Percentiles rank a stretch among this genome's conserved stretches.
Evolutionary conservation across 2,888 invertebrate genomes (phyloP).

Genomic region (Brachypalpus laphriformis): DNA sequence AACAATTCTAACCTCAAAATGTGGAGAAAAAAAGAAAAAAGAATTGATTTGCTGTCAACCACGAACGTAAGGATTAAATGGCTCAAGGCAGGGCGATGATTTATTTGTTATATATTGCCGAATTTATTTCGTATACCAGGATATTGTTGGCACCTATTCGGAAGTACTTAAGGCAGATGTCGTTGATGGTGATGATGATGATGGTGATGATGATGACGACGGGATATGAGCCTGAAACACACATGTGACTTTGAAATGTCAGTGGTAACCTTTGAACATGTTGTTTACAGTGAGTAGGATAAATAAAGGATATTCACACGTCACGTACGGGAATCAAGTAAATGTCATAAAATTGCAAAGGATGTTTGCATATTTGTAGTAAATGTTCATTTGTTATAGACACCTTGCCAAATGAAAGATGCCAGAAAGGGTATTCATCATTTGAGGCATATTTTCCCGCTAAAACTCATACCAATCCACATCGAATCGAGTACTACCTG

Average conservation of each 20-base stretch:
- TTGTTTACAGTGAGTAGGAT: neutral
- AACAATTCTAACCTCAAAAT: conserved; percentile 1
- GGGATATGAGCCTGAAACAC: neutral
- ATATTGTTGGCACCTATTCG: conserved; percentile 15
- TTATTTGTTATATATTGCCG: neutral
- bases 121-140: neutral
- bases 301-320: neutral
- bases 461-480: neutral
- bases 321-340: neutral
- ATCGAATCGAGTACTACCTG: neutral
- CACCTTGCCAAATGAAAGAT: neutral
- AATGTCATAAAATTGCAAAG: neutral
- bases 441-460: too few relatives aligned
- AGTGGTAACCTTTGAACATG: neutral
- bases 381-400: neutral
- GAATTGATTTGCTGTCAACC: neutral
- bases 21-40: neutral
- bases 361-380: neutral
- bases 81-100: neutral
- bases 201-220: neutral
- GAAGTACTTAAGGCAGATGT: neutral
- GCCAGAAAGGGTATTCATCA: too few relatives aligned
- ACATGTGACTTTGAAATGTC: neutral
- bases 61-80: neutral
- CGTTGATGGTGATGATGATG: neutral